phyloP scores from a whole-genome alignment of 53 echinoderm and acorn worm genomes.

The Hippasteria phrygiana region DNA sequence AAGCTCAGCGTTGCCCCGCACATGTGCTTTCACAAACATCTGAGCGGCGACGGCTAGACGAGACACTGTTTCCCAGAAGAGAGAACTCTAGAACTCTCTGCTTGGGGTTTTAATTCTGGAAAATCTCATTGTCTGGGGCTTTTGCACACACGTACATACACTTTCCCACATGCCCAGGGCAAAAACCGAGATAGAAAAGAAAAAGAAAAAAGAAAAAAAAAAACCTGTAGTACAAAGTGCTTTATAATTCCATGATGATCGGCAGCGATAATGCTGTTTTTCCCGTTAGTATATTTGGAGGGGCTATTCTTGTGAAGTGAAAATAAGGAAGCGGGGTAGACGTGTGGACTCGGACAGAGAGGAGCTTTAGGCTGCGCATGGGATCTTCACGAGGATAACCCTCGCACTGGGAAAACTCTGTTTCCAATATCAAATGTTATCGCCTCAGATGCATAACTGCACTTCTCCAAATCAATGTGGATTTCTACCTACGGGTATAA shows the following conservation, averaged over 20 bases:
- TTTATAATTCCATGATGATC: slow-evolving; percentile 46
- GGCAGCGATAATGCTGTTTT: slow-evolving; percentile 31
- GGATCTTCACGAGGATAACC: background rate
- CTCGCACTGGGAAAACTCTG: background rate
- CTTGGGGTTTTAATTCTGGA: slow-evolving; percentile 19
- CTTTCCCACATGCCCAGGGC: slow-evolving; percentile 21
- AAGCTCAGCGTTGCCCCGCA: background rate
- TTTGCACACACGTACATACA: background rate
- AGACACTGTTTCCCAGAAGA: slow-evolving; percentile 61
- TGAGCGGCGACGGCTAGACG: slow-evolving; percentile 48
- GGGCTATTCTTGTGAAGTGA: background rate
- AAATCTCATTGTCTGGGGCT: slow-evolving; percentile 63
- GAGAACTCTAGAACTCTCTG: slow-evolving; percentile 31
- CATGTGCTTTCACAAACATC: slow-evolving; percentile 33
- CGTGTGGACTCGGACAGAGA: background rate
- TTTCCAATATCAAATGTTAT: slow-evolving; percentile 8
- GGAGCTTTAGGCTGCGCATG: background rate
- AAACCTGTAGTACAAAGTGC: slow-evolving; percentile 15
- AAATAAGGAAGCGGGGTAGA: slow-evolving; percentile 27
- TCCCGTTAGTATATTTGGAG: background rate
- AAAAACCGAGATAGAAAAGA: background rate
- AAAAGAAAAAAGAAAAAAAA: background rate
- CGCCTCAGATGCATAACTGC: background rate
- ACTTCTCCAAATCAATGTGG: background rate
- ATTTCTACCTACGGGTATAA: too few species aligned